Base-by-base conservation (phyloP, 2,113 vertebrate species). In the Desmodus rotundus region DNA sequence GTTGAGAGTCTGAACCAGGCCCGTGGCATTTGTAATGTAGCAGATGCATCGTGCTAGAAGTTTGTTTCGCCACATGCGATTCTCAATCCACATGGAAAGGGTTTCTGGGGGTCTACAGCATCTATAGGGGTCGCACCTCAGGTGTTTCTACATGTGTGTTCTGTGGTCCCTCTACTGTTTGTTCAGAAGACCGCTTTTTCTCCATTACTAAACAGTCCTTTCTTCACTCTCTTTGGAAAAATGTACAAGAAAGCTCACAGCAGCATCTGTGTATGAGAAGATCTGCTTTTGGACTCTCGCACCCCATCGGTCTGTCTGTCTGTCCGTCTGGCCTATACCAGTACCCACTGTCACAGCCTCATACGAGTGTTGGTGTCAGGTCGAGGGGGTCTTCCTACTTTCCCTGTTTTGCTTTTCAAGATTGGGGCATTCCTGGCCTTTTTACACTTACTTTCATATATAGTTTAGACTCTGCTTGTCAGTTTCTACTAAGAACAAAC, bases 381-480 rank as follows among this genome's bases (percentile, higher is more conserved):
- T 31, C 77, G 17, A 91, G 19, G 10, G 47, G 82, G 52, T 78
- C 61, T 87, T 87, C 41, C 52, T 90, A 13, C 54, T 58, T 78
- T 45, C 84, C 86, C 28, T 67, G 2, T 58, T 96, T 77, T 94
- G 31, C 56, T 87, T 72, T 73, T 74, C 41, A 74, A 82, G 43
- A 78, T 47, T 67, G 20, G 52, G 50, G 82, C 9, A 72, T 20
- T 73, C 38, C 45, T 76, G 28, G n/a, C 16, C 5, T 86, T 58
- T 96, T 73, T 26, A 83, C 13, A 65, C 83, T 93, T 84, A 22
- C 67, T 93, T 96, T 88, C 8, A 87, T 63, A 63, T 68, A 50
- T 15, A 82, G 73, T 94, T 89, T 94, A 72, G 33, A 92, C 89
- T 89, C 19, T 68, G 24, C 50, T 36, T 87, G 2, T 76, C 54